A percentile compares a stretch with the other conserved stretches of the same genome.
These are phyloP conservation scores for Agrochola lota DNA, from an alignment of 2,888 invertebrate species.

Conservation along the genomic window DNA sequence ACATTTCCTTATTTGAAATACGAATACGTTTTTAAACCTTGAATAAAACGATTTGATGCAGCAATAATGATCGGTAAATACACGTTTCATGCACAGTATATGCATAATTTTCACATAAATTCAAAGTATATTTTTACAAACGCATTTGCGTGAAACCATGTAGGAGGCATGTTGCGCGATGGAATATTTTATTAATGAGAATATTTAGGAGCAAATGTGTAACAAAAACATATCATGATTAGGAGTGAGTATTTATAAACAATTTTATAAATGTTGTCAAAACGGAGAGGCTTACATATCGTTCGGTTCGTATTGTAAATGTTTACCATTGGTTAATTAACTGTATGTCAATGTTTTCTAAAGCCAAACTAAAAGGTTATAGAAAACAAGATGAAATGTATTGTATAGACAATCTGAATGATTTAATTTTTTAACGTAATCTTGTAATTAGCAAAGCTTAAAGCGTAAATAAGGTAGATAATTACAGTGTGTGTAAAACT, in stretches of 20 bases:
- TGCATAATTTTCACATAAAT: constrained; percentile 36
- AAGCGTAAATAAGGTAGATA: constrained; percentile 67
- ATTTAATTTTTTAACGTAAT: constrained; percentile 54
- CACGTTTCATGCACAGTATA: constrained; percentile 34
- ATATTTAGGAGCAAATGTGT: constrained; percentile 75
- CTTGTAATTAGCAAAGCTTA: constrained; percentile 67
- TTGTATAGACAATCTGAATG: constrained; percentile 46
- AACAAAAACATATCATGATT: constrained; percentile 89
- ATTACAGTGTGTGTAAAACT: constrained; percentile 59
- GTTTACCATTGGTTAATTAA: constrained; percentile 45
- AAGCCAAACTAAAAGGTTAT: constrained; percentile 27
- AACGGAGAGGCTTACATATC: constrained; percentile 46
- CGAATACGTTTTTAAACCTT: background rate
- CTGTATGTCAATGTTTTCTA: constrained; percentile 50
- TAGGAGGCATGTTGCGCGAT: constrained; percentile 54
- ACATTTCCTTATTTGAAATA: background rate
- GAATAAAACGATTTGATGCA: background rate
- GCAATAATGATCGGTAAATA: constrained; percentile 6
- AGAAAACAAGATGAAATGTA: constrained; percentile 41
- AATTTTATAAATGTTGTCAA: constrained; percentile 83
- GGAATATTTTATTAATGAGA: constrained; percentile 58
- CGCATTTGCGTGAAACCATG: constrained; percentile 34
- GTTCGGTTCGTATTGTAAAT: constrained; percentile 57
- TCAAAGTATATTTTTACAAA: constrained; percentile 14
- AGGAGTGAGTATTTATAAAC: constrained; percentile 84